Conservation (phyloP, 2,888 invertebrate species). For the Drosophila fulvimacula region DNA sequence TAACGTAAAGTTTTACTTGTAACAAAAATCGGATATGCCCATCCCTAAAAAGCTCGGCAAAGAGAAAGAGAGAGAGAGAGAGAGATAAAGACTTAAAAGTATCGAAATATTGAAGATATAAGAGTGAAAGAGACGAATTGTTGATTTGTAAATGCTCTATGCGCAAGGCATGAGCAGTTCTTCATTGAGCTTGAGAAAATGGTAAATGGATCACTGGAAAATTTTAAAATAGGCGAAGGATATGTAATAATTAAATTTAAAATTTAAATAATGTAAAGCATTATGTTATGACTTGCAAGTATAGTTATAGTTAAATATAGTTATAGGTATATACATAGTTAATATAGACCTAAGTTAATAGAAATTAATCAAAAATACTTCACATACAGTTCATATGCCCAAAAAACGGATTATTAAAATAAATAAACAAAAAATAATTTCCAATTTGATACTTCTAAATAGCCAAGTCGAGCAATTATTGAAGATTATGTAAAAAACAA, state of each 20-base stretch:
- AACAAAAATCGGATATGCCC: constrained; percentile 82
- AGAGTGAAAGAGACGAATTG: constrained; percentile 33
- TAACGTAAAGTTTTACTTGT: constrained; percentile 69
- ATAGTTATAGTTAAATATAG: no score
- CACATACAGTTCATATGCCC: no score
- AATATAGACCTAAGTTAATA: no score
- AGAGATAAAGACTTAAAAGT: constrained; percentile 18
- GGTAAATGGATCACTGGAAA: no score
- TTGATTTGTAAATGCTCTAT: constrained; percentile 16
- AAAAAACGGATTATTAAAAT: no score
- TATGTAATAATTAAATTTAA: background rate
- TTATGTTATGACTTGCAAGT: no score
- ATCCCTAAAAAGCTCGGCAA: constrained; percentile 77
- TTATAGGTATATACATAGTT: no score
- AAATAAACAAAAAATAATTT: no score
- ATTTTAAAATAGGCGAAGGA: background rate
- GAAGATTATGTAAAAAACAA: background rate
- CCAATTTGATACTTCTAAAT: no score
- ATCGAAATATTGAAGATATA: constrained; percentile 46
- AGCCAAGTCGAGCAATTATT: background rate
- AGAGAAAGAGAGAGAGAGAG: constrained; percentile 10
- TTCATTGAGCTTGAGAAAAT: background rate
- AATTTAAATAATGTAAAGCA: background rate
- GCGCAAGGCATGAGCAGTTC: background rate
- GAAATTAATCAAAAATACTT: no score